Conservation (phyloP, 2,113 vertebrate genomes). For the Eubucco bourcierii region DNA sequence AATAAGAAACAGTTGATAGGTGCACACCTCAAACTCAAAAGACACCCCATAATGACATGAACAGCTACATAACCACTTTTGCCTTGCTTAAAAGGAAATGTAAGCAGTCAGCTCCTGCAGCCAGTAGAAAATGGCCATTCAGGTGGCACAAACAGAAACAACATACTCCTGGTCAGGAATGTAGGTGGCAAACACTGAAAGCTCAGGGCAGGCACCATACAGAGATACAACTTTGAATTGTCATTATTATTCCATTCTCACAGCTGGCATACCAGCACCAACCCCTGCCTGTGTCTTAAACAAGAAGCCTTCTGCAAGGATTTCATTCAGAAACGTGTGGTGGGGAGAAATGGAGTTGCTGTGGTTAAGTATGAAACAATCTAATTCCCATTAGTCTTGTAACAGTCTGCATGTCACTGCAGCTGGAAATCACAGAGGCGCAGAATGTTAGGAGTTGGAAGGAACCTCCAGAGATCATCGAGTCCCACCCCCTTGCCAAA, state of each 20-base stretch:
- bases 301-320: background rate
- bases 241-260: background rate
- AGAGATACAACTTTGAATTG: background rate
- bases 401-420: background rate
- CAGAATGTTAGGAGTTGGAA: too few relatives aligned
- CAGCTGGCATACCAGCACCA: background rate
- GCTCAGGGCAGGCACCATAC: background rate
- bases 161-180: background rate
- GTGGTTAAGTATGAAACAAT: background rate
- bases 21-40: background rate
- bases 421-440: background rate
- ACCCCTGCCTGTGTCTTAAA: background rate
- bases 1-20: background rate
- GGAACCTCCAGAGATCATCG: too few relatives aligned
- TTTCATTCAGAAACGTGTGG: background rate
- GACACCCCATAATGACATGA: background rate
- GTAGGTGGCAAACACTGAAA: background rate
- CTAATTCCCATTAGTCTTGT: background rate
- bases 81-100: background rate
- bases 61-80: background rate
- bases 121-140: rapidly evolving
- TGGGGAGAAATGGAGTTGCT: background rate
- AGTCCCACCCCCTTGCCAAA: too few relatives aligned
- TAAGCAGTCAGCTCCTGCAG: background rate
- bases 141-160: background rate